A percentile compares a stretch with the other conserved stretches of the same genome.
Evolutionary conservation across 2,797 vertebrate genomes (phyloP).

Genomic region (Enteromius fasciolatus): DNA sequence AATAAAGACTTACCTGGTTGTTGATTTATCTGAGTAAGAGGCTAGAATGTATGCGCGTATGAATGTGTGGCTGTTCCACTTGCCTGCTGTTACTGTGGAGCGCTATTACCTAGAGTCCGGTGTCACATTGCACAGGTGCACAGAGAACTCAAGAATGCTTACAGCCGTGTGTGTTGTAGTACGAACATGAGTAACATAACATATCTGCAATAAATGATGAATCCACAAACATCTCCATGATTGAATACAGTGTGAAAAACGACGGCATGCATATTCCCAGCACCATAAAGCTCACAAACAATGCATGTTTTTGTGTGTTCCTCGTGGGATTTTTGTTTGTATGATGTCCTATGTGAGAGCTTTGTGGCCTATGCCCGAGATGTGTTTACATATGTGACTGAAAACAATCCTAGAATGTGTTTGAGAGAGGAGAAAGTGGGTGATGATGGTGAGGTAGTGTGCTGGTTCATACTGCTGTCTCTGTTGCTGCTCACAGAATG

Average conservation of each 20-base stretch:
- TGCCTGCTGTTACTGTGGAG: constrained; percentile 81
- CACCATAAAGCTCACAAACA: background rate
- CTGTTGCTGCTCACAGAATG: constrained; percentile 76
- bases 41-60: constrained; percentile 61
- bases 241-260: constrained; percentile 3
- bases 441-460: constrained; percentile 56
- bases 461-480: constrained; percentile 56
- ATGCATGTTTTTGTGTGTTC: constrained; percentile 1
- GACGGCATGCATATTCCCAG: background rate
- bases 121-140: constrained; percentile 72
- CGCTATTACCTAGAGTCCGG: constrained; percentile 83
- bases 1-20: constrained; percentile 74
- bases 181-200: constrained; percentile 8
- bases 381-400: constrained; percentile 57
- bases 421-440: constrained; percentile 44
- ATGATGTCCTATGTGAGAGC: constrained; percentile 20
- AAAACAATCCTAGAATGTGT: constrained; percentile 45
- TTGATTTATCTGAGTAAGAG: constrained; percentile 55
- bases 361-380: constrained; percentile 40
- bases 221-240: constrained; percentile 4
- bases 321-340: background rate
- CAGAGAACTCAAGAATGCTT: constrained; percentile 57
- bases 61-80: constrained; percentile 69
- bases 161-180: constrained; percentile 38
- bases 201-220: background rate